phyloP scores from a whole-genome alignment of 2,113 vertebrate species.

The Macquaria ambigua region DNA sequence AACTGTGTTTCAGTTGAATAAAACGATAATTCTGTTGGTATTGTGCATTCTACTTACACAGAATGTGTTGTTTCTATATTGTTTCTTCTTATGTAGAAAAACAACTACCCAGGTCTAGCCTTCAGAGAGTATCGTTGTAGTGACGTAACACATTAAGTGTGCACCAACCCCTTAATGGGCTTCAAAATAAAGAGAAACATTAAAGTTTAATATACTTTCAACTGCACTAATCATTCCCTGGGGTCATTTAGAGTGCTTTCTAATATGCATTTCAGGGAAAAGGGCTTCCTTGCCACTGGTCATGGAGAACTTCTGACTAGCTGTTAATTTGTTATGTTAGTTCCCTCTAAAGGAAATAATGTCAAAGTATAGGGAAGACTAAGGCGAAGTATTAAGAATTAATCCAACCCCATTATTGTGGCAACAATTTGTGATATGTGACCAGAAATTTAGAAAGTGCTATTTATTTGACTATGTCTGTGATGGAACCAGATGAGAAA shows the following conservation, averaged over 20 bases:
- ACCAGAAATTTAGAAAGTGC: not conserved
- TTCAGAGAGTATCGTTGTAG: not conserved
- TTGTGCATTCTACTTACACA: not conserved
- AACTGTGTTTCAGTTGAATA: slow-evolving; percentile 10
- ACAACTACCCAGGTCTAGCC: slow-evolving; percentile 12
- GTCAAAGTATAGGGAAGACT: not conserved
- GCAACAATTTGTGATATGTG: not conserved
- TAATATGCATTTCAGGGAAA: not conserved
- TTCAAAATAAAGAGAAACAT: slow-evolving; percentile 31
- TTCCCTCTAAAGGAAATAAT: slow-evolving; percentile 7
- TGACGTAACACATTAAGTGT: not conserved
- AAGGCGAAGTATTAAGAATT: not conserved
- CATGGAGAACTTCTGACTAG: slow-evolving; percentile 14
- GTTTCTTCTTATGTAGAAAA: slow-evolving; percentile 8
- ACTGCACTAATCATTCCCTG: slow-evolving; percentile 24
- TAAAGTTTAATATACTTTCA: slow-evolving; percentile 23
- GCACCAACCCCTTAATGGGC: not conserved
- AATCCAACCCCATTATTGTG: not conserved
- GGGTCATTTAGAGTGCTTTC: slow-evolving; percentile 8
- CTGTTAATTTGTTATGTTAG: slow-evolving; percentile 9
- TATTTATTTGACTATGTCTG: not conserved
- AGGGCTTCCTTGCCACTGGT: slow-evolving; percentile 13
- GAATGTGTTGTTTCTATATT: not conserved
- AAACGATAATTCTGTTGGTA: not conserved
- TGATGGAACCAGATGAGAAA: not conserved